These are phyloP conservation scores for Pipa parva DNA, from an alignment of 2,113 vertebrate genomes.

Conservation along the genomic window DNA sequence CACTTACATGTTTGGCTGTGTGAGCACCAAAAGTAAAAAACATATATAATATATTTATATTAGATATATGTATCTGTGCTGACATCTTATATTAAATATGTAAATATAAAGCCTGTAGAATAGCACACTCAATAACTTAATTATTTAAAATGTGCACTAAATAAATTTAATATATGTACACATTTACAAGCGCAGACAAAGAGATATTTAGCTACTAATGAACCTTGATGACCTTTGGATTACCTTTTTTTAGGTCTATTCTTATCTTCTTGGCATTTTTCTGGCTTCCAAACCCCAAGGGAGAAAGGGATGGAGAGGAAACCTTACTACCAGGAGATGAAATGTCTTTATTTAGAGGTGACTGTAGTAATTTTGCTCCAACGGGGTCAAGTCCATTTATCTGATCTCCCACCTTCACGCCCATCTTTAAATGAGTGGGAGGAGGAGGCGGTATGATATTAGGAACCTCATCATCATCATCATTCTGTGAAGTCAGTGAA, in stretches of 20 bases:
- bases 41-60: no score
- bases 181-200: no score
- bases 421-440: constrained; percentile 68
- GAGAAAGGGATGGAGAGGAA: constrained; percentile 69
- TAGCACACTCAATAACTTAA: no score
- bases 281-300: constrained; percentile 74
- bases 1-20: no score
- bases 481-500: constrained; percentile 64
- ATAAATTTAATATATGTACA: no score
- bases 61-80: no score
- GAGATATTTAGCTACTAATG: no score
- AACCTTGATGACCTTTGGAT: constrained; percentile 42
- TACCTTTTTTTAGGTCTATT: constrained; percentile 95
- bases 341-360: constrained; percentile 61
- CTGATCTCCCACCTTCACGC: constrained; percentile 58
- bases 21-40: no score
- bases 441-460: constrained; percentile 70
- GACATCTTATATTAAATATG: no score
- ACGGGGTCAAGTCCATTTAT: constrained; percentile 50
- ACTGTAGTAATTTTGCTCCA: constrained; percentile 41
- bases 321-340: constrained; percentile 62
- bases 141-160: no score
- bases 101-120: no score
- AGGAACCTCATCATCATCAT: constrained; percentile 58
- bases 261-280: constrained; percentile 80